Base-by-base conservation (phyloP, 1,140 invertebrate genomes). In the Orussus abietinus region DNA sequence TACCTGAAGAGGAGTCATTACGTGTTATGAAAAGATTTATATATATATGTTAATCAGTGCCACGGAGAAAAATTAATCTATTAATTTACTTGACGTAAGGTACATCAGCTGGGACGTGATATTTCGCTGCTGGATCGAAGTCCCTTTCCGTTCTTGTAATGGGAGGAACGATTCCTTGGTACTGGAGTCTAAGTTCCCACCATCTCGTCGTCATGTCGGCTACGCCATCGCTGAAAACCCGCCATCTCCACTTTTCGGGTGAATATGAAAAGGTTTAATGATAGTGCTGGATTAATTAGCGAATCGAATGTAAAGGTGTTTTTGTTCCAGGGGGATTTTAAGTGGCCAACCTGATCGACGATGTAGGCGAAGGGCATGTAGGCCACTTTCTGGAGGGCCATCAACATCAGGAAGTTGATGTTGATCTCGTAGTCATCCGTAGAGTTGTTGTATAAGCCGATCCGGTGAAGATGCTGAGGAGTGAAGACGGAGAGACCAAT, bases 61-160 rank as follows among this genome's bases (percentile, higher is more conserved):
- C 9, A 6, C 11, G 13, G 2, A 10, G 3, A 2, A 13, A 35
- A 11, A 19, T 14, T 12, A 18, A 13, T 10, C n/a, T 31, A 20
- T 3, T 33, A 7, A 10, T 19, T 46, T 51, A 75, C 74, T 75
- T 75, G 20, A 74, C 66, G 12, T 76, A 76, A n/a, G 69, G 75
- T 41, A 76, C 73, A 69, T 89, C 85, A 7, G 85, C 82, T n/a
- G 85, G 80, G 4, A 91, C 75, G 54, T 90, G 87, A 58, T 87
- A 87, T 53, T 90, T 91, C 1, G 86, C 78, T 17, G 79, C 87
- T 2, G 87, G 80, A 69, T 91, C 88, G 53, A 91, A 89, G 61
- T 90, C 85, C 9, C 75, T 71, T 67, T 89, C 85, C 0, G 75
- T 77, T 57, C 88, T 73, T 3, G 75, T 59, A 9, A 82, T 66